Conservation (phyloP, 2,113 vertebrate genomes). For the Podarcis raffonei region DNA sequence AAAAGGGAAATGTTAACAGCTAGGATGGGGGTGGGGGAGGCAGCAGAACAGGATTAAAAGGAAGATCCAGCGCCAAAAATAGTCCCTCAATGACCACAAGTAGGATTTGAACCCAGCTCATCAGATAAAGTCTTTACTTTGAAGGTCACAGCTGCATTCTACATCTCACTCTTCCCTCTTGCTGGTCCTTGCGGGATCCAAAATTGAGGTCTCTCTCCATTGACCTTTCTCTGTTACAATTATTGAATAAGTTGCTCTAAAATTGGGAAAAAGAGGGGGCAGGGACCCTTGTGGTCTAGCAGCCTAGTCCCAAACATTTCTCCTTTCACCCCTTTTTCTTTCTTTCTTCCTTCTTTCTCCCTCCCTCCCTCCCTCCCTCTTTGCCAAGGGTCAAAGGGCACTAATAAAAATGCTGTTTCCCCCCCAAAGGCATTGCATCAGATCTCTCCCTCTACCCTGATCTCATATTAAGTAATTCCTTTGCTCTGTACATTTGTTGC, state of each 20-base stretch:
- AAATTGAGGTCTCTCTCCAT: constrained; percentile 61
- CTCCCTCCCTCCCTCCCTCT: constrained; percentile 11
- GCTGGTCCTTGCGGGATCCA: constrained; percentile 44
- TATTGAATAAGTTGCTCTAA: constrained; percentile 68
- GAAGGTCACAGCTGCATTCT: constrained; percentile 52
- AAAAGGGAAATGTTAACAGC: too few species aligned
- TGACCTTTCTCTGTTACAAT: constrained; percentile 66
- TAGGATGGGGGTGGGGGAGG: constrained; percentile 1
- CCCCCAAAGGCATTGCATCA: not conserved
- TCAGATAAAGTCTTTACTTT: not conserved
- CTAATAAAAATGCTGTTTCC: not conserved
- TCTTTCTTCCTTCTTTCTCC: too few species aligned
- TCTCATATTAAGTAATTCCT: constrained; percentile 56
- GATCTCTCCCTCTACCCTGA: not conserved
- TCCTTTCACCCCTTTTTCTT: too few species aligned
- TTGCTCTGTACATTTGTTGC: constrained; percentile 31
- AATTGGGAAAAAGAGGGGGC: constrained; percentile 28
- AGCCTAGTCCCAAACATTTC: not conserved
- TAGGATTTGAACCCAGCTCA: constrained; percentile 36
- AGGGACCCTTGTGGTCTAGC: not conserved
- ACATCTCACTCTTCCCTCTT: not conserved
- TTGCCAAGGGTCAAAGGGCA: constrained; percentile 45
- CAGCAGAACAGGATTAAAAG: constrained; percentile 39
- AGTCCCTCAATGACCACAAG: constrained; percentile 28
- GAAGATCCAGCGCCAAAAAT: constrained; percentile 2